phyloP scores from a whole-genome alignment of 1,140 invertebrate genomes.

The Drosophila arizonae region DNA sequence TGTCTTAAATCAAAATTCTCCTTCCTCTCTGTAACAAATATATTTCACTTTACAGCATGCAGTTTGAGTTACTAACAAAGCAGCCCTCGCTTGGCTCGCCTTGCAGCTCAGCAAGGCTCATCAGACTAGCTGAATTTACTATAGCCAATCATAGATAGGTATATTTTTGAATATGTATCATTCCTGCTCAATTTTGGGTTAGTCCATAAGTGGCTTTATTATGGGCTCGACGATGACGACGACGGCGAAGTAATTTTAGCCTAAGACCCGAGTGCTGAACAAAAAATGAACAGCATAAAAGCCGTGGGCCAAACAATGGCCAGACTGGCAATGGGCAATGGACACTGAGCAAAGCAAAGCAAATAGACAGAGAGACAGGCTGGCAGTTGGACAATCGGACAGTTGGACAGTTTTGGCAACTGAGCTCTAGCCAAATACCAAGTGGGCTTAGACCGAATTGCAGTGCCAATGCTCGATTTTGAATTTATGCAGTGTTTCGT shows the following conservation, averaged over 20 bases:
- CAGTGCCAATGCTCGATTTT: constrained; percentile 58
- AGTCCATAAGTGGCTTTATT: constrained; percentile 71
- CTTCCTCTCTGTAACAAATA: too few species aligned
- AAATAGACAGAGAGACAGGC: constrained; percentile 25
- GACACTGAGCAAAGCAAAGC: constrained; percentile 44
- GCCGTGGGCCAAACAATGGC: constrained; percentile 65
- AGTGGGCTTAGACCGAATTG: constrained; percentile 66
- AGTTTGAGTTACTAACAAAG: too few species aligned
- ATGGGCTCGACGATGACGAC: constrained; percentile 21
- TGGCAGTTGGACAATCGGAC: constrained; percentile 32
- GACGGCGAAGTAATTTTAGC: constrained; percentile 42
- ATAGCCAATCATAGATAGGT: background rate
- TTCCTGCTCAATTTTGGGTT: constrained; percentile 57
- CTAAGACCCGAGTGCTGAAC: constrained; percentile 28
- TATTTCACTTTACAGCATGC: too few species aligned
- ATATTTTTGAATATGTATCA: constrained; percentile 16
- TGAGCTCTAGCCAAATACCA: constrained; percentile 70
- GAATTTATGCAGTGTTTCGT: constrained; percentile 80
- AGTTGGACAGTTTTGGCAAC: constrained; percentile 55
- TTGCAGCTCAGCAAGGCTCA: too few species aligned
- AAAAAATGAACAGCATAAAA: constrained; percentile 79
- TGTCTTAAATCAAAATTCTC: too few species aligned
- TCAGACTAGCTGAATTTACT: too few species aligned
- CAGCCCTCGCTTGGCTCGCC: too few species aligned
- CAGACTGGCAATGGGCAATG: constrained; percentile 29